Base-by-base conservation (phyloP, 2,888 invertebrate genomes). In the Sarcophaga variegata region DNA sequence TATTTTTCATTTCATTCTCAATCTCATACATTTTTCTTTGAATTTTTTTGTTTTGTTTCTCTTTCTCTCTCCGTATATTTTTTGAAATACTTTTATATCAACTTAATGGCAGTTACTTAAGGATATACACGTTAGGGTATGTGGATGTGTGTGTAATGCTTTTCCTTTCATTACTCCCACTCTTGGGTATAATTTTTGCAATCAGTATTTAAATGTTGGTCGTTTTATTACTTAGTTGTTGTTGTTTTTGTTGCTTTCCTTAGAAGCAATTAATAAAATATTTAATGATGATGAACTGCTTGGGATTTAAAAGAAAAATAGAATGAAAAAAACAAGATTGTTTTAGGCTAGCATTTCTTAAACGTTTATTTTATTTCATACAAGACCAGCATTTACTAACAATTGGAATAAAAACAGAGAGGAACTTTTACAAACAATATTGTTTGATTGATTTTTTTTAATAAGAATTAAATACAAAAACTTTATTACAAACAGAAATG, bases 221-320 rank as follows among this genome's bases (percentile, higher is more conserved):
- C 54, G 17, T 54, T 17, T 14, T 54, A 14, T 54, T 54, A 54
- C 17, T 54, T 14, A 17, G 54, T 14, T 12, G 70, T 77, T 59
- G 60, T 10, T 49, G 4, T 20, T 62, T 54, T 47, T 4, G 10
- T 14, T 54, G 17, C 20, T 70, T 70, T 22, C 54, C 72, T 66
- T 37, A 66, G 77, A 81, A 81, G 86, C 81, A 87, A 87, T 87
- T 87, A 87, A 83, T 87, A 83, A 81, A 86, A 87, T 66, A 76
- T 81, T 83, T 78, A 83, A 87, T 83, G 81, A 83, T 81, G 86
- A 87, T 83, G 74, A 81, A 87, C 74, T 81, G 70, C 70, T 70
- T 64, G 70, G 69, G 67, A 67, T 69, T 83, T 62, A 81, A 81
- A 66, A 37, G 8, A 37, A 37, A 37, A 8, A 10, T 37, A 37